Percentiles rank a stretch among this genome's conserved stretches.
phyloP scores from a whole-genome alignment of 1,140 invertebrate species.

The Babylonia areolata region DNA sequence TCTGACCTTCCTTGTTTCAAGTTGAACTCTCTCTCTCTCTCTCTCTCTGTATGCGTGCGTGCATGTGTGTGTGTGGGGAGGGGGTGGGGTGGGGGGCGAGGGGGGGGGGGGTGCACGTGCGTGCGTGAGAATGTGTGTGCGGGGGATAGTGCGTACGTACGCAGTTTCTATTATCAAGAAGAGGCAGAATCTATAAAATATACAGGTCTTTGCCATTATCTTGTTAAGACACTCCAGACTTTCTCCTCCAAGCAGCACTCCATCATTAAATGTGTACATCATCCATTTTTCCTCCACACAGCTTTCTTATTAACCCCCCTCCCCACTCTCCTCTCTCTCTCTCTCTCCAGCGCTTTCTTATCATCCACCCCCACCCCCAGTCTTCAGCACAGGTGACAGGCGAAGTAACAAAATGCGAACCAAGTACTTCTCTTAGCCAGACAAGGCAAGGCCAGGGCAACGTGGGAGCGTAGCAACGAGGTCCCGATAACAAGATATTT shows the following conservation, averaged over 20 bases:
- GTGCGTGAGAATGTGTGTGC: no score
- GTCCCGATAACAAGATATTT: conserved; percentile 38
- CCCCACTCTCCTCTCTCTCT: neutral
- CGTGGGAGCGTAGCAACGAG: conserved; percentile 28
- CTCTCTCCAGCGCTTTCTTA: neutral
- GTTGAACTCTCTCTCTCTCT: neutral
- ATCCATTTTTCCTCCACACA: neutral
- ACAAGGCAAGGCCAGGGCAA: neutral
- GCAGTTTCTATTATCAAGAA: no score
- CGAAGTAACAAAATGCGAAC: neutral
- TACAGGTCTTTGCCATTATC: no score
- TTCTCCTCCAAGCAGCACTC: neutral
- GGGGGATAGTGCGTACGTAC: no score
- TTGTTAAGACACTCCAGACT: no score
- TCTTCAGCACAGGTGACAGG: neutral
- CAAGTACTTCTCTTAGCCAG: neutral
- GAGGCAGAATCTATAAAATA: no score
- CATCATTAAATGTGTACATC: neutral
- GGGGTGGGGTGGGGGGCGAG: no score
- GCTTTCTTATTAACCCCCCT: neutral
- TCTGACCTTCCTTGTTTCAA: neutral
- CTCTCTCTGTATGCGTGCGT: neutral
- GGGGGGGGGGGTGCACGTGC: no score
- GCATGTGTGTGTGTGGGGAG: no score
- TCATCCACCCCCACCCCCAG: neutral